Evolutionary conservation across 1,140 invertebrate genomes (phyloP).

Genomic region (Bilobella aurantiaca): DNA sequence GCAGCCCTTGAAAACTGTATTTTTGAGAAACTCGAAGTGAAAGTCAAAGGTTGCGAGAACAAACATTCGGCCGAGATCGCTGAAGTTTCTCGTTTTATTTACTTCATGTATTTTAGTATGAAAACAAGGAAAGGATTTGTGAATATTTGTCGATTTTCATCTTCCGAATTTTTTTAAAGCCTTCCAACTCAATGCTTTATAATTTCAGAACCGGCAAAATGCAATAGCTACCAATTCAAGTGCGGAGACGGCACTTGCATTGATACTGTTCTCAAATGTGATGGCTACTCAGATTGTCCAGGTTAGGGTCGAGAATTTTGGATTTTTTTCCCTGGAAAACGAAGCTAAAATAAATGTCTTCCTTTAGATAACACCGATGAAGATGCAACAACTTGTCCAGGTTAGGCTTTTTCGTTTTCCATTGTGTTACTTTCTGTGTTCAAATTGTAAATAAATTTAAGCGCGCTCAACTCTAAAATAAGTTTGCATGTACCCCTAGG

Average conservation of each 20-base stretch:
- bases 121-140: not conserved
- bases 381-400: not conserved
- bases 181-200: too few species aligned
- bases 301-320: conserved; percentile 2
- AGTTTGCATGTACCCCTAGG: too few species aligned
- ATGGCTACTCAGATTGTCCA: conserved; percentile 54
- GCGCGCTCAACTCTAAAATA: too few species aligned
- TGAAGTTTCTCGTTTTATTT: not conserved
- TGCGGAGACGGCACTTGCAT: conserved; percentile 60
- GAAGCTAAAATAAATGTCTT: not conserved
- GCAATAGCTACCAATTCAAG: conserved; percentile 13
- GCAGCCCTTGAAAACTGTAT: too few species aligned
- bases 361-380: not conserved
- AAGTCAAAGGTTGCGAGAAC: not conserved
- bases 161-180: too few species aligned
- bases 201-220: not conserved
- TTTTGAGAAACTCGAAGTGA: too few species aligned
- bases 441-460: too few species aligned
- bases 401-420: too few species aligned
- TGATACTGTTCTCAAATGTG: conserved; percentile 45
- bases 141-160: not conserved
- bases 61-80: not conserved
- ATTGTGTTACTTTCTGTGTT: not conserved
- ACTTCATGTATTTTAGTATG: not conserved
- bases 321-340: not conserved